A percentile compares a stretch with the other conserved stretches of the same genome.
phyloP scores from a whole-genome alignment of 2,797 vertebrate species.

The Agapornis canus region DNA sequence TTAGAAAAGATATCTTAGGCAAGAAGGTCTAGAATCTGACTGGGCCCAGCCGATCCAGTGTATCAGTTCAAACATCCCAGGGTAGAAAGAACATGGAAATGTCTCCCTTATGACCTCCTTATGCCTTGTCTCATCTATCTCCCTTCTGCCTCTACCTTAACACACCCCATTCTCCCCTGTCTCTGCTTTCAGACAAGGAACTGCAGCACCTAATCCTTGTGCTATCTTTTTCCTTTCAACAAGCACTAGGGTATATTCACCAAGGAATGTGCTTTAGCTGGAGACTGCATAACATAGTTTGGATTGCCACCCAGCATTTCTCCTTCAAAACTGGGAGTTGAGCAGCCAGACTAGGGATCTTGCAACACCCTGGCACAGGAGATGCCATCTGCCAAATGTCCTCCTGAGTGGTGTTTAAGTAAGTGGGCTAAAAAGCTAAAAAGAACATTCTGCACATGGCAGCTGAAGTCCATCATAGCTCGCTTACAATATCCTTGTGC shows the following conservation, averaged over 20 bases:
- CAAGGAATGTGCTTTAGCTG: not conserved
- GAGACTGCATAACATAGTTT: not conserved
- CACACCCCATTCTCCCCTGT: not conserved
- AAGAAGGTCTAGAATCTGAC: not conserved
- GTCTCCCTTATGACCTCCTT: not conserved
- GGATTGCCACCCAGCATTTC: not conserved
- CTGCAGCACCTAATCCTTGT: not conserved
- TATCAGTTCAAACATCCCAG: not conserved
- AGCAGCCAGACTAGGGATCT: conserved; percentile 5
- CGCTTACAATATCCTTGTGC: conserved; percentile 31
- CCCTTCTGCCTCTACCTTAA: not conserved
- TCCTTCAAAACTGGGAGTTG: not conserved
- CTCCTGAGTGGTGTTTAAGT: not conserved
- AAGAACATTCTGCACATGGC: conserved; percentile 15
- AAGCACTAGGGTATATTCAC: not conserved
- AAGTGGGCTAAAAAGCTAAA: conserved; percentile 35
- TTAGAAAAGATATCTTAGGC: not conserved
- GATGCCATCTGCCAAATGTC: conserved; percentile 24
- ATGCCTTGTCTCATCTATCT: not conserved
- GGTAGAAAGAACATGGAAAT: not conserved
- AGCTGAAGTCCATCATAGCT: conserved; percentile 53
- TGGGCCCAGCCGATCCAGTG: not conserved
- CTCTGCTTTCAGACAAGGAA: not conserved
- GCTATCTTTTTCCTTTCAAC: fast-evolving
- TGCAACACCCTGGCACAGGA: not conserved